Evolutionary conservation across 2,113 vertebrate species (phyloP), one percentile per base, ranked within the genome.

Genomic region (Xerus inauris): DNA sequence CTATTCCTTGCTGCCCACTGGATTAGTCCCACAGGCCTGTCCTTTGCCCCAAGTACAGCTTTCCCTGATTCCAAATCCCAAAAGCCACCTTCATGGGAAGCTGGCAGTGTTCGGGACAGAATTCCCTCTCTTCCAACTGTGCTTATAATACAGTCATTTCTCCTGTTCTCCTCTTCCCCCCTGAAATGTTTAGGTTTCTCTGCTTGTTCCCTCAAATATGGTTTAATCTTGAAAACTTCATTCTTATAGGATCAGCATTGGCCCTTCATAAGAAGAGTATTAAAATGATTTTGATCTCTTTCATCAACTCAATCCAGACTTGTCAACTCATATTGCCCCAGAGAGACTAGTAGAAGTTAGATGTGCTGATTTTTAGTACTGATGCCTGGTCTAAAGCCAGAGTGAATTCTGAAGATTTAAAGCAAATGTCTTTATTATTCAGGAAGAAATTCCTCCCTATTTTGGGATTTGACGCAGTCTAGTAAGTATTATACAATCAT

Each of bases 331-430:
- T 64, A 87, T n/a, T 76, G 11, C 80, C 89, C 80, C 76, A 19
- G 42, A 97, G 94, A 95, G 76, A 87, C 42, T 14, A 71, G 62
- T 40, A 88, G 76, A 82, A 82, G 49, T 86, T 54, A 87, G 73
- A 96, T 38, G 87, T 87, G 71, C 62, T 94, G 82, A 94, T 69
- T 95, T 87, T 91, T 81, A 87, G 92, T 77, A 62, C 20, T 69
- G 54, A 69, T 90, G 5, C 93, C 84, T 92, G 86, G 92, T 89
- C 16, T 5, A 90, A 76, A 96, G 49, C 77, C 45, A 94, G 67
- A 72, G 51, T 32, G 54, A 94, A 65, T 90, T 79, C 45, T 14
- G 32, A 91, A 95, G 69, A 89, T 57, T 88, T 93, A 93, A 96
- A 94, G 54, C 30, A 90, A 96, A 91, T 85, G 54, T 83, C 54